Evolutionary conservation across 53 echinoderm and acorn worm species (phyloP).

Genomic region (Henricia sp.): DNA sequence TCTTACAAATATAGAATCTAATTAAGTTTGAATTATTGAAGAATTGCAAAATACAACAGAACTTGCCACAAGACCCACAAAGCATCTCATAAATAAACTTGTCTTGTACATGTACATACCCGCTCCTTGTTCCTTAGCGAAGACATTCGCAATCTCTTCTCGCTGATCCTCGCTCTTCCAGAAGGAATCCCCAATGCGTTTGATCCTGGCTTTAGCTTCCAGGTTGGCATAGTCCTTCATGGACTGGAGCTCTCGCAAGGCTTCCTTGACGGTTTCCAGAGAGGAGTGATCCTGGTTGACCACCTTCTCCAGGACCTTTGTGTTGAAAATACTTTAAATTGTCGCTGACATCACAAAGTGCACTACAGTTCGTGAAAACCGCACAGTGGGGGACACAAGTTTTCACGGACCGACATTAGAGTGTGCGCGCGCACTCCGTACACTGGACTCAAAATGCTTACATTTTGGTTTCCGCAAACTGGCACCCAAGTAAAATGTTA

Average conservation of each 20-base stretch:
- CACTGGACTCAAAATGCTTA: no score
- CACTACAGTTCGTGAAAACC: no score
- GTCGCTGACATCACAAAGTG: no score
- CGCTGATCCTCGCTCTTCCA: constrained; percentile 68
- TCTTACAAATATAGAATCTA: no score
- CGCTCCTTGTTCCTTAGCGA: constrained; percentile 65
- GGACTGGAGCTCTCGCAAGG: constrained; percentile 25
- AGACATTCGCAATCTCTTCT: constrained; percentile 64
- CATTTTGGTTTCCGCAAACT: no score
- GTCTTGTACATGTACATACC: constrained; percentile 39
- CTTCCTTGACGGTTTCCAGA: constrained; percentile 27
- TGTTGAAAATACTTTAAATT: no score
- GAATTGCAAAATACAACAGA: no score
- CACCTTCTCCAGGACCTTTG: constrained; percentile 4
- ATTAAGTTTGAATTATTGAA: no score
- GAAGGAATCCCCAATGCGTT: constrained; percentile 71
- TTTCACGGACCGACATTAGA: no score
- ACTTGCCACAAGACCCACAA: constrained; percentile 27
- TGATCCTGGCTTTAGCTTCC: constrained; percentile 58
- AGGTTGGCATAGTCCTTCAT: constrained; percentile 62
- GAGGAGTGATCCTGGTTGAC: constrained; percentile 43
- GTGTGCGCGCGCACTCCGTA: no score
- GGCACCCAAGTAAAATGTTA: no score
- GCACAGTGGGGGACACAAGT: no score
- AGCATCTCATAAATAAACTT: not conserved